Evolutionary conservation across 2,797 vertebrate species (phyloP).

Genomic region (Heterohyrax brucei): DNA sequence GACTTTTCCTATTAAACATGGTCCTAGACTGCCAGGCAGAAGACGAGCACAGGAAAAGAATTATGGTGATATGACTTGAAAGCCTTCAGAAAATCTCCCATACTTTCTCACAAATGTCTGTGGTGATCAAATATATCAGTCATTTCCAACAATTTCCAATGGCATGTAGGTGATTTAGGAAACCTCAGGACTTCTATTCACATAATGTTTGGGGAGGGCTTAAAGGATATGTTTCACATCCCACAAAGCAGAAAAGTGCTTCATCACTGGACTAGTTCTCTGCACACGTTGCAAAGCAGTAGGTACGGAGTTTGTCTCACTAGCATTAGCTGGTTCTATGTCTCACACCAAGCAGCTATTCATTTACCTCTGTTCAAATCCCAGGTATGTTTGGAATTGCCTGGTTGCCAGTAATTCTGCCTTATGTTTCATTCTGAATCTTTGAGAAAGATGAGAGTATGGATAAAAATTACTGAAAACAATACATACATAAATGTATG

Average conservation of each 20-base stretch:
- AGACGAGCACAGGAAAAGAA: conserved; percentile 25
- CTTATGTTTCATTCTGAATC: neutral
- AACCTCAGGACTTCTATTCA: neutral
- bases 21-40: conserved; percentile 36
- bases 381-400: neutral
- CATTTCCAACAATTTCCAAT: conserved; percentile 24
- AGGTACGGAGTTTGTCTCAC: neutral
- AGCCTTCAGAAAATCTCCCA: conserved; percentile 16
- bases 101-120: neutral
- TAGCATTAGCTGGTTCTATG: neutral
- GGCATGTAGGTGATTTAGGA: neutral
- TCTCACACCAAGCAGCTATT: neutral
- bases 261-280: neutral
- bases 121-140: conserved; percentile 19
- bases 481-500: no score
- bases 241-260: neutral
- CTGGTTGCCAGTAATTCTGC: neutral
- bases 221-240: conserved; percentile 11
- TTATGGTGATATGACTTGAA: neutral
- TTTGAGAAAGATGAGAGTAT: neutral
- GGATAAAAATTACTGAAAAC: neutral
- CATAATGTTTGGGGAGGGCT: neutral
- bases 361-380: neutral
- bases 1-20: conserved; percentile 11
- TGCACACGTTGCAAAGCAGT: neutral